Evolutionary conservation across 2,888 invertebrate species (phyloP).

Genomic region (Drosophila mettleri): DNA sequence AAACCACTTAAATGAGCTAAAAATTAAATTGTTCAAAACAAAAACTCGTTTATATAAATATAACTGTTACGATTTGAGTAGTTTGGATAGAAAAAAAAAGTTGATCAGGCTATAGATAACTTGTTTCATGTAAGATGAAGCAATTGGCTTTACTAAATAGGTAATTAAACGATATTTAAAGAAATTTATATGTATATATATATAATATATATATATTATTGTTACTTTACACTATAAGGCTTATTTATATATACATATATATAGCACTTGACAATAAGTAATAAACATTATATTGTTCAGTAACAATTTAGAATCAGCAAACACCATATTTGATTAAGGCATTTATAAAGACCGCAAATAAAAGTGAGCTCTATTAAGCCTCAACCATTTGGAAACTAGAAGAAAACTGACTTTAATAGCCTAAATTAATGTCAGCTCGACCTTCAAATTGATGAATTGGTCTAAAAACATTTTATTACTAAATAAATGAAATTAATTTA

Average conservation of each 20-base stretch:
- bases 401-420: not conserved
- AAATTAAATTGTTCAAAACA: not conserved
- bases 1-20: slow-evolving; percentile 27
- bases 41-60: slow-evolving; percentile 15
- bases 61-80: not conserved
- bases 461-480: slow-evolving; percentile 1
- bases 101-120: not conserved
- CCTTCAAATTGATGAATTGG: not conserved
- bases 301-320: slow-evolving; percentile 1
- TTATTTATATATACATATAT: not conserved
- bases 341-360: not conserved
- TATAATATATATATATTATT: not conserved
- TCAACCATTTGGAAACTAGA: not conserved
- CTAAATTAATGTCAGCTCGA: not conserved
- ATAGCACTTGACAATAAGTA: not conserved
- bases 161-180: not conserved
- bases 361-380: not conserved
- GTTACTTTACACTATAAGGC: too few relatives aligned
- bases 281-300: not conserved
- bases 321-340: not conserved
- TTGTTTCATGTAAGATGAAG: not conserved
- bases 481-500: too few relatives aligned
- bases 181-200: not conserved
- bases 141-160: slow-evolving; percentile 7
- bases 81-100: not conserved